A percentile compares a stretch with the other conserved stretches of the same genome.
Evolutionary conservation across 2,113 vertebrate genomes (phyloP).

Genomic region (Lipotes vexillifer): DNA sequence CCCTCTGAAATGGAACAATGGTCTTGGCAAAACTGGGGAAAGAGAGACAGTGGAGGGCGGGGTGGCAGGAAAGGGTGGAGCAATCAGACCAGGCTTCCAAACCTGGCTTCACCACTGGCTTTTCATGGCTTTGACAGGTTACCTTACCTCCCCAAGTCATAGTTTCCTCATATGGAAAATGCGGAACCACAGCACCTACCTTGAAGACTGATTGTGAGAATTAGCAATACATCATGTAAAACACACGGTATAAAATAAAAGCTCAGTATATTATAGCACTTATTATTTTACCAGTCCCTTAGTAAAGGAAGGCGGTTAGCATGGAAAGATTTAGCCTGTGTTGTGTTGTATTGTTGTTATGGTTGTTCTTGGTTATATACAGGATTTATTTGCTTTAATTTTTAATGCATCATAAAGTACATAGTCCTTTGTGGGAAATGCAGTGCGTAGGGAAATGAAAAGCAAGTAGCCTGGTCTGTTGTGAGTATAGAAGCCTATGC

Average conservation of each 20-base stretch:
- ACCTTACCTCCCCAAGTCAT: not conserved
- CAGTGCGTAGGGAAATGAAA: conserved; percentile 41
- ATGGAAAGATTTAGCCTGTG: not conserved
- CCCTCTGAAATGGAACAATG: not conserved
- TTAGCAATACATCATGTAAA: not conserved
- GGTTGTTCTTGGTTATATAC: not conserved
- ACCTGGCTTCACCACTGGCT: not conserved
- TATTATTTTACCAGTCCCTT: not conserved
- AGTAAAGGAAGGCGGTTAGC: not conserved
- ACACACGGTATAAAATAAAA: not conserved
- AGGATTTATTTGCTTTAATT: conserved; percentile 50
- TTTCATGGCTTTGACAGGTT: not conserved
- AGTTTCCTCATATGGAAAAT: not conserved
- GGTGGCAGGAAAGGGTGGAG: not conserved
- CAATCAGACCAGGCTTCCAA: not conserved
- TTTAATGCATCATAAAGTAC: conserved; percentile 38
- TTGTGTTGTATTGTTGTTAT: not conserved
- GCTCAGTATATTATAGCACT: not conserved
- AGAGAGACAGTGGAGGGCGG: fast-evolving
- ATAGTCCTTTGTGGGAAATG: not conserved
- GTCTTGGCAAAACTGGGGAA: not conserved
- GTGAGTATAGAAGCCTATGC: conserved; percentile 44
- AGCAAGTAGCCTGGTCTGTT: conserved; percentile 49
- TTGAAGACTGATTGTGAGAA: not conserved
- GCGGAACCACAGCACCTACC: not conserved